phyloP scores from a whole-genome alignment of 2,888 invertebrate genomes.

The Tupiocoris notatus region DNA sequence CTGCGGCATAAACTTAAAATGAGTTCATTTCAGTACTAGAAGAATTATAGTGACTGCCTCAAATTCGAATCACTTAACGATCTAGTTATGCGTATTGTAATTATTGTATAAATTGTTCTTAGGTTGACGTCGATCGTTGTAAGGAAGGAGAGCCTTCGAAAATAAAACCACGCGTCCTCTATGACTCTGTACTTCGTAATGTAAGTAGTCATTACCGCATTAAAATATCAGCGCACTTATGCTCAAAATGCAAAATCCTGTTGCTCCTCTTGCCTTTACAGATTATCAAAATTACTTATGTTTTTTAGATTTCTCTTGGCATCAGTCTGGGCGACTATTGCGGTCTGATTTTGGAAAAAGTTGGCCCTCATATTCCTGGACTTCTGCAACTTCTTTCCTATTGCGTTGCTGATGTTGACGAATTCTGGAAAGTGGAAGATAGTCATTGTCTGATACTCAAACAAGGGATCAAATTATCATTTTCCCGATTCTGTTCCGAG shows the following conservation, averaged over 20 bases:
- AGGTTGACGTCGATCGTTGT: background rate
- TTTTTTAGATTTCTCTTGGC: conserved; percentile 13
- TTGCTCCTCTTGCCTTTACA: background rate
- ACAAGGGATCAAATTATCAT: conserved; percentile 22
- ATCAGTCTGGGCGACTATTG: conserved; percentile 44
- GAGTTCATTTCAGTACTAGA: too few relatives aligned
- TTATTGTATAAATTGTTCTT: too few relatives aligned
- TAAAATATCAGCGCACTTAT: background rate
- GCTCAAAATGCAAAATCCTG: too few relatives aligned
- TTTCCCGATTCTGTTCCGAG: conserved; percentile 5
- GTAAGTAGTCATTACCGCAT: background rate
- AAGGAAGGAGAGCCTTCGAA: background rate
- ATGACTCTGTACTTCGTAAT: background rate
- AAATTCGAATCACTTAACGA: too few relatives aligned
- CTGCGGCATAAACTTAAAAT: too few relatives aligned
- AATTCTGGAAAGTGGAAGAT: conserved; percentile 38
- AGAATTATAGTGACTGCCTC: too few relatives aligned
- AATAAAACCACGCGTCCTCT: background rate
- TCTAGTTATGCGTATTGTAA: too few relatives aligned
- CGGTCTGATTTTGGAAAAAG: conserved; percentile 39
- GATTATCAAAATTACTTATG: background rate
- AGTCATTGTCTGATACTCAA: conserved; percentile 23
- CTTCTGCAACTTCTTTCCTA: conserved; percentile 34
- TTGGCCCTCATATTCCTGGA: conserved; percentile 36
- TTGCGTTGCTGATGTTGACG: conserved; percentile 26